These are phyloP conservation scores for Palloptera scutellata DNA, from an alignment of 2,888 invertebrate species.

Conservation along the genomic window DNA sequence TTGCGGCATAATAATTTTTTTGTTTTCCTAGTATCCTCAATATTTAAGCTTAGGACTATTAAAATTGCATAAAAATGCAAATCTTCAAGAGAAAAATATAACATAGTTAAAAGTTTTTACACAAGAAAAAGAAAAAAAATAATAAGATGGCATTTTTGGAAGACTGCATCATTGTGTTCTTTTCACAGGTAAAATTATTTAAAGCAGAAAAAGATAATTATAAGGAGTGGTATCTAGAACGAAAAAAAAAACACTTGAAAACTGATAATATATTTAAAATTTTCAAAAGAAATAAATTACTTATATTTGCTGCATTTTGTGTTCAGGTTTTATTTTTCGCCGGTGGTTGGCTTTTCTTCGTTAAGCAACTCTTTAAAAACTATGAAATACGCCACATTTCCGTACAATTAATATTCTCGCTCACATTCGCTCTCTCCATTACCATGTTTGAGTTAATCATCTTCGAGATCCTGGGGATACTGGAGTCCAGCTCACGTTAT, in stretches of 20 bases:
- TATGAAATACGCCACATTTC: conserved; percentile 96
- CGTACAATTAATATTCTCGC: conserved; percentile 94
- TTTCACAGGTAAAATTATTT: conserved; percentile 73
- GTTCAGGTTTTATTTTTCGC: conserved; percentile 90
- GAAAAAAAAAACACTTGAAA: no score
- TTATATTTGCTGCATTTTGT: conserved; percentile 48
- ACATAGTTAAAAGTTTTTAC: no score
- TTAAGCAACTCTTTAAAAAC: conserved; percentile 94
- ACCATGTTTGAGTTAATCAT: conserved; percentile 99
- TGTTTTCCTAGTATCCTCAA: no score
- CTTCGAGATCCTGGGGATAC: conserved; percentile 95
- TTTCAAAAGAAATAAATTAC: background rate
- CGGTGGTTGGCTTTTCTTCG: conserved; percentile 98
- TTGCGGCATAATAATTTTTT: no score
- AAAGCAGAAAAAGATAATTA: conserved; percentile 30
- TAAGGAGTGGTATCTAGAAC: background rate
- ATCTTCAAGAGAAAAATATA: no score
- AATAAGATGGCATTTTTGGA: conserved; percentile 79
- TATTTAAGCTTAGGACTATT: no score
- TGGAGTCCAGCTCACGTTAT: conserved; percentile 82
- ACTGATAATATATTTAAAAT: no score
- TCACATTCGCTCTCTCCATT: conserved; percentile 95
- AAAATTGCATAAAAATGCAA: no score
- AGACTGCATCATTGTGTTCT: conserved; percentile 83
- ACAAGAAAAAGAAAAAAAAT: background rate